Percentiles rank a stretch among this genome's conserved stretches.
These are phyloP conservation scores for Embiotoca jacksoni DNA, from an alignment of 2,113 vertebrate species.

Conservation along the genomic window DNA sequence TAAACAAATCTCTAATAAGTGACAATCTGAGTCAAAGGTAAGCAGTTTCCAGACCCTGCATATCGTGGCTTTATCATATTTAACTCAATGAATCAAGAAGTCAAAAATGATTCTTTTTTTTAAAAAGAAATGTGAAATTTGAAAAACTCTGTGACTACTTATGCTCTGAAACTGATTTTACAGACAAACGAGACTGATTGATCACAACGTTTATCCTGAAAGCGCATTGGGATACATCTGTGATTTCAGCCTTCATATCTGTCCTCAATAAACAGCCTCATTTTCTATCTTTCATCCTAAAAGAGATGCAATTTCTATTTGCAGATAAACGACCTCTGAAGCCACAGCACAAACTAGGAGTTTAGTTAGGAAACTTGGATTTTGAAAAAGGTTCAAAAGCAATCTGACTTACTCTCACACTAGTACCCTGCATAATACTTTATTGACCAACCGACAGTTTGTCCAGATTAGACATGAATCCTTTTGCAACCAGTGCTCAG, in stretches of 20 bases:
- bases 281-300: slow-evolving; percentile 12
- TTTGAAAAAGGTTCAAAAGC: background rate
- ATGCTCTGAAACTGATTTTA: slow-evolving; percentile 1
- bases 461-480: background rate
- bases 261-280: slow-evolving; percentile 2
- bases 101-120: background rate
- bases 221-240: slow-evolving; percentile 9
- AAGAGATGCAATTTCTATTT: slow-evolving; percentile 22
- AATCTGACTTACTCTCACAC: background rate
- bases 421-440: background rate
- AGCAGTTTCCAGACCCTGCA: background rate
- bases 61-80: background rate
- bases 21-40: too few relatives aligned
- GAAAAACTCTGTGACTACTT: background rate
- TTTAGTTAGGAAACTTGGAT: background rate
- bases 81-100: background rate
- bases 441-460: background rate
- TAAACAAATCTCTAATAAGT: too few relatives aligned
- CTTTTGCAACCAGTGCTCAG: background rate
- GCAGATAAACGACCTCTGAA: slow-evolving; percentile 33
- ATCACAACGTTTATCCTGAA: slow-evolving; percentile 22
- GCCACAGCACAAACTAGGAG: slow-evolving; percentile 1
- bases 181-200: slow-evolving; percentile 8
- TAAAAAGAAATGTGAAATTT: slow-evolving; percentile 1
- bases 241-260: slow-evolving; percentile 5